Conservation (phyloP, 2,888 invertebrate species). For the Amiota communis region DNA sequence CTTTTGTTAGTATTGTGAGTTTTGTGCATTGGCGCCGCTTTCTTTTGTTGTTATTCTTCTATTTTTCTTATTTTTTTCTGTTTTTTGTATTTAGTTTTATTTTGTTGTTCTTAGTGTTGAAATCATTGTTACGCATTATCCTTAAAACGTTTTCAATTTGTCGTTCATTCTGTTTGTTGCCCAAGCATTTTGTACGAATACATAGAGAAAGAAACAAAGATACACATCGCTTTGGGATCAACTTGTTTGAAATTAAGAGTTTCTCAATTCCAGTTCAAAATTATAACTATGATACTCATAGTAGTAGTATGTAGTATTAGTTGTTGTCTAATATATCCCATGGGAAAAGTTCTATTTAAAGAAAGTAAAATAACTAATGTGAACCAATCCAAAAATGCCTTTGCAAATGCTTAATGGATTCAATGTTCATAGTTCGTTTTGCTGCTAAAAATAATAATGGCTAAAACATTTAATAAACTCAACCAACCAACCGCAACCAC, state of each 20-base stretch:
- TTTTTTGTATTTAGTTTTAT: constrained; percentile 38
- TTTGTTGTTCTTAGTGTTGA: constrained; percentile 18
- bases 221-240: too few species aligned
- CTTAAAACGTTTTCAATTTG: constrained; percentile 54
- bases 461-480: constrained; percentile 63
- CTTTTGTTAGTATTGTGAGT: neutral
- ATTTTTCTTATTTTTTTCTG: neutral
- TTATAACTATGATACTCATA: too few species aligned
- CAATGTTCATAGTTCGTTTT: constrained; percentile 22
- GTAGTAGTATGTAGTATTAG: too few species aligned
- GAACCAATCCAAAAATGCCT: constrained; percentile 38
- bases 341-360: too few species aligned
- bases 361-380: constrained; percentile 13
- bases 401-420: constrained; percentile 51
- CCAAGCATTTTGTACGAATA: too few species aligned
- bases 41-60: too few species aligned
- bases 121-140: constrained; percentile 45
- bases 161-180: constrained; percentile 15
- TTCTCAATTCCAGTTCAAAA: too few species aligned
- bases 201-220: neutral
- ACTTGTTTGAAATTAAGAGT: too few species aligned
- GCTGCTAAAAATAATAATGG: constrained; percentile 66
- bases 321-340: too few species aligned
- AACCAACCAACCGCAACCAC: too few species aligned
- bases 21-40: constrained; percentile 16